Percentiles rank a stretch among this genome's conserved stretches.
Evolutionary conservation across 2,888 invertebrate species (phyloP).

Genomic region (Amblyteles armatorius): DNA sequence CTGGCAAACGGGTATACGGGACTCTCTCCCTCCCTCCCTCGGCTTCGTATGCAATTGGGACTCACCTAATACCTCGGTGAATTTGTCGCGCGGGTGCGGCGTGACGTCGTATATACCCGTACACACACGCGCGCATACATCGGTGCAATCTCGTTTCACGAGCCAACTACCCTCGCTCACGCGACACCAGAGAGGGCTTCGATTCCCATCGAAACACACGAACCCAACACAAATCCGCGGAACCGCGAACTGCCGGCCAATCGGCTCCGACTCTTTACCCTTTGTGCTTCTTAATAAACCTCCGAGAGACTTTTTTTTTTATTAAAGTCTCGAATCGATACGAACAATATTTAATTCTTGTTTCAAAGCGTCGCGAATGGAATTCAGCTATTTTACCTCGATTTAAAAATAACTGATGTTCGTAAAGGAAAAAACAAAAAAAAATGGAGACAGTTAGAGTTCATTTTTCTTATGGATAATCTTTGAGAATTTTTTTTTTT

Average conservation of each 20-base stretch:
- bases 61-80: conserved; percentile 61
- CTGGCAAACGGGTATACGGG: conserved; percentile 57
- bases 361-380: not conserved
- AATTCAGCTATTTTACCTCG: not conserved
- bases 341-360: not conserved
- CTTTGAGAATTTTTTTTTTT: not conserved
- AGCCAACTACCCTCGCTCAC: conserved; percentile 41
- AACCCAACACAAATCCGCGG: not conserved
- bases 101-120: conserved; percentile 74
- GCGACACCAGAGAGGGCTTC: conserved; percentile 16
- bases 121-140: conserved; percentile 74
- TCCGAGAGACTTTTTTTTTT: not conserved
- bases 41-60: conserved; percentile 62
- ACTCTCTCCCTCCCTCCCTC: conserved; percentile 41
- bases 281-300: not conserved
- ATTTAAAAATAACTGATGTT: not conserved
- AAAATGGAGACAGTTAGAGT: not conserved
- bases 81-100: conserved; percentile 58
- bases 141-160: conserved; percentile 41
- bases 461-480: not conserved
- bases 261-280: conserved; percentile 32
- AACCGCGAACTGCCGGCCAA: conserved; percentile 46
- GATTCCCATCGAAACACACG: conserved; percentile 24
- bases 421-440: not conserved
- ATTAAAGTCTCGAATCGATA: not conserved